A percentile compares a stretch with the other conserved stretches of the same genome.
Evolutionary conservation across 35 echinoderm and acorn worm genomes (phyloP).

Genomic region (Stichopus chloronotus): DNA sequence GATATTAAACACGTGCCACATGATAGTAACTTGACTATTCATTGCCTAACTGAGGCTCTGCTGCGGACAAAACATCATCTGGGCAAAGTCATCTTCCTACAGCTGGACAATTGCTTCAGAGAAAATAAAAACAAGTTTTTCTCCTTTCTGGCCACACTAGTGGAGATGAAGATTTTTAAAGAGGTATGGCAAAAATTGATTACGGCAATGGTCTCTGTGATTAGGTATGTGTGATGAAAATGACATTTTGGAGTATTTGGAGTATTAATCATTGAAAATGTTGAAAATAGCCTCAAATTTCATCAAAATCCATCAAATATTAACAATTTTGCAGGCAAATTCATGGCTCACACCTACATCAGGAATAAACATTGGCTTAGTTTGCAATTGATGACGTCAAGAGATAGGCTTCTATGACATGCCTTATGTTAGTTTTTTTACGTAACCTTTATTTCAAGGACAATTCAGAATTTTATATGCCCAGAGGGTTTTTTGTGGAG

Average conservation of each 20-base stretch:
- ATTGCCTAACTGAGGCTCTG: constrained; percentile 52
- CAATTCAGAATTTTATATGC: too few relatives aligned
- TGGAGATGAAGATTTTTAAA: constrained; percentile 64
- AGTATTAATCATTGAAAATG: neutral
- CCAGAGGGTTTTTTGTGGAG: too few relatives aligned
- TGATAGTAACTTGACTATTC: constrained; percentile 63
- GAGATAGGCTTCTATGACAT: too few relatives aligned
- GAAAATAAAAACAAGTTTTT: constrained; percentile 72
- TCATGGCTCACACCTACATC: too few relatives aligned
- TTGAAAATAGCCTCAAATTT: too few relatives aligned
- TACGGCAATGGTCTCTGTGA: neutral
- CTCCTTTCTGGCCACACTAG: constrained; percentile 32
- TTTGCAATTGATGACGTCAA: too few relatives aligned
- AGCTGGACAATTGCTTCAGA: constrained; percentile 69
- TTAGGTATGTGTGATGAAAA: neutral
- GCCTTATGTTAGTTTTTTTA: too few relatives aligned
- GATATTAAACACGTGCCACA: constrained; percentile 54
- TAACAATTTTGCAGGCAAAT: too few relatives aligned
- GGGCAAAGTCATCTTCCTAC: constrained; percentile 50
- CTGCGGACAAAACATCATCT: constrained; percentile 3
- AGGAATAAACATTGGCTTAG: too few relatives aligned
- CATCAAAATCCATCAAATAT: too few relatives aligned
- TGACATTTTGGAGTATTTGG: too few relatives aligned
- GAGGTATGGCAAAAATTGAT: constrained; percentile 58
- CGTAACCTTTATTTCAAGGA: too few relatives aligned